These are phyloP conservation scores for Galleria mellonella DNA, from an alignment of 1,140 invertebrate genomes.

Conservation along the genomic window DNA sequence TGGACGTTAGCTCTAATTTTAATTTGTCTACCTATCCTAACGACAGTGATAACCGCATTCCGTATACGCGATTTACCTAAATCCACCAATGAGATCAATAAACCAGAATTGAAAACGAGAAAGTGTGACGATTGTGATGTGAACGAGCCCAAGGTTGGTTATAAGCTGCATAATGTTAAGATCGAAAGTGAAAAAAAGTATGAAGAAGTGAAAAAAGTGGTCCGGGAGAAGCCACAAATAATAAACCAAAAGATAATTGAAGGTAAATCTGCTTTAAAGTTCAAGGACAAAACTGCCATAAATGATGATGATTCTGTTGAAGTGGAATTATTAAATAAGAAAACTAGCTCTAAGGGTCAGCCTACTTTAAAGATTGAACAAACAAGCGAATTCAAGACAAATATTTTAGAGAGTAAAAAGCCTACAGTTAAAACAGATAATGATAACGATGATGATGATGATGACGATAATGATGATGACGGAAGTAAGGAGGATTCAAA, in stretches of 20 bases:
- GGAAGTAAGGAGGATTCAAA: conserved; percentile 9
- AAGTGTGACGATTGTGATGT: conserved; percentile 61
- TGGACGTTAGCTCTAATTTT: conserved; percentile 64
- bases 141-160: conserved; percentile 44
- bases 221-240: conserved; percentile 30
- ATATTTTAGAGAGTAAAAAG: neutral
- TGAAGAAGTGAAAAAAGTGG: conserved; percentile 42
- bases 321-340: conserved; percentile 14
- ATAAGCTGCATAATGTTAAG: conserved; percentile 45
- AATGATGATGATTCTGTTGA: conserved; percentile 13
- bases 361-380: conserved; percentile 1
- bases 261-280: conserved; percentile 13
- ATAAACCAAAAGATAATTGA: conserved; percentile 18
- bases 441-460: conserved; percentile 24
- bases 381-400: neutral
- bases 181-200: conserved; percentile 45
- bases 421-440: neutral
- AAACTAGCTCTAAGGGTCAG: conserved; percentile 2
- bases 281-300: conserved; percentile 17
- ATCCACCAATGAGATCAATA: conserved; percentile 34
- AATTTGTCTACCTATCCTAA: conserved; percentile 56
- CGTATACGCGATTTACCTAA: conserved; percentile 60
- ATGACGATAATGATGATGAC: conserved; percentile 24
- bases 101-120: conserved; percentile 31
- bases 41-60: conserved; percentile 68